Percentiles rank a stretch among this genome's conserved stretches.
phyloP scores from a whole-genome alignment of 1,140 invertebrate genomes.

The Dreissena polymorpha region DNA sequence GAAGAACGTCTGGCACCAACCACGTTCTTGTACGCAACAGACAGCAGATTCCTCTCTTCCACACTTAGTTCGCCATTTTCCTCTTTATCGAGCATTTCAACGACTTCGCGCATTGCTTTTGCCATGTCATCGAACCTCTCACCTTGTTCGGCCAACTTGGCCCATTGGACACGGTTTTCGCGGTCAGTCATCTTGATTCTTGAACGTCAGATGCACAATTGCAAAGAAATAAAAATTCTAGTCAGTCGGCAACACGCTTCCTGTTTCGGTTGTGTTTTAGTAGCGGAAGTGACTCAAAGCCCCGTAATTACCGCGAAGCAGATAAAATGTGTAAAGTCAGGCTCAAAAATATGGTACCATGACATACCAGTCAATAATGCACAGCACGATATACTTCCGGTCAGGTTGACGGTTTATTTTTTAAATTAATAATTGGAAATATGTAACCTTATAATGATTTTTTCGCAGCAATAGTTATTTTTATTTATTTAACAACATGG shows the following conservation, averaged over 20 bases:
- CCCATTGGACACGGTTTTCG: constrained; percentile 62
- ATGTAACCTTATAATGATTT: no score
- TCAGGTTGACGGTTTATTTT: no score
- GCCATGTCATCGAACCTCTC: constrained; percentile 76
- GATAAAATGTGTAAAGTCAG: neutral
- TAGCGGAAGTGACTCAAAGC: constrained; percentile 34
- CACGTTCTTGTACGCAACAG: constrained; percentile 99
- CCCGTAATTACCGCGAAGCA: neutral
- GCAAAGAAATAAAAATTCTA: neutral
- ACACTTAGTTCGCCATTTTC: constrained; percentile 66
- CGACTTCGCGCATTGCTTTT: constrained; percentile 66
- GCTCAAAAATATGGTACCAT: neutral
- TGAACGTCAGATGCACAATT: neutral
- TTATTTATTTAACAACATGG: no score
- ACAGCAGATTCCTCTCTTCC: constrained; percentile 95
- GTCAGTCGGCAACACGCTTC: constrained; percentile 33
- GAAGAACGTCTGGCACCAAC: constrained; percentile 97
- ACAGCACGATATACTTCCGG: no score
- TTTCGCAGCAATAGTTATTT: no score
- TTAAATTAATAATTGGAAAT: no score
- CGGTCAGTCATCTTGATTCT: constrained; percentile 11
- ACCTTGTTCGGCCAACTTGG: constrained; percentile 71
- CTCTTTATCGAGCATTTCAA: constrained; percentile 52
- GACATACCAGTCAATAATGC: no score
- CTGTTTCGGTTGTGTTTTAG: constrained; percentile 34